Evolutionary conservation across 2,888 invertebrate species (phyloP).

Genomic region (Acleris literana): DNA sequence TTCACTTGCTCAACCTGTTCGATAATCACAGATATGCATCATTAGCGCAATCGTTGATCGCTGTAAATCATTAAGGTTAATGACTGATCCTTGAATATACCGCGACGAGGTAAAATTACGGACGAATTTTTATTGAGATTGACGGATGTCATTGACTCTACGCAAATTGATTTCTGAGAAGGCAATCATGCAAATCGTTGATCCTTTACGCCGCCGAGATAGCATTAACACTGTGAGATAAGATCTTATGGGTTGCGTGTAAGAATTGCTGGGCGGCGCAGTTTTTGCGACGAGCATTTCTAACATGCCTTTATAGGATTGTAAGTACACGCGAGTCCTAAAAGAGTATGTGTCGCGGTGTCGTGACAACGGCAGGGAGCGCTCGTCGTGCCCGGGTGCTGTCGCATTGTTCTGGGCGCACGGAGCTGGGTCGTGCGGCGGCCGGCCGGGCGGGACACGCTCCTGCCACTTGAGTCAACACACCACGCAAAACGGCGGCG

Average conservation of each 20-base stretch:
- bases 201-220: slow-evolving; percentile 12
- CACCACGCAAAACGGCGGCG: slow-evolving; percentile 44
- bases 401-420: slow-evolving; percentile 34
- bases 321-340: slow-evolving; percentile 37
- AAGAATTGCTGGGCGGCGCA: neutral
- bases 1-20: slow-evolving; percentile 72
- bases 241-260: slow-evolving; percentile 8
- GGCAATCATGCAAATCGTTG: slow-evolving; percentile 31
- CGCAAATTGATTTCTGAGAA: slow-evolving; percentile 50
- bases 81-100: slow-evolving; percentile 42
- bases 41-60: slow-evolving; percentile 74
- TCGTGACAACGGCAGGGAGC: slow-evolving; percentile 32
- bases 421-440: slow-evolving; percentile 24
- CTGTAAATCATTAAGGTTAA: slow-evolving; percentile 56
- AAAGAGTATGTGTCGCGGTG: slow-evolving; percentile 37
- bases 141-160: slow-evolving; percentile 58
- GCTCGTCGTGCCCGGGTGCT: slow-evolving; percentile 28
- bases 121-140: slow-evolving; percentile 25
- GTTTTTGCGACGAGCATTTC: slow-evolving; percentile 21
- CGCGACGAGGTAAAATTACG: slow-evolving; percentile 22
- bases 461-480: slow-evolving; percentile 66
- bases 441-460: neutral
- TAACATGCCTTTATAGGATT: slow-evolving; percentile 32
- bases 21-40: slow-evolving; percentile 76
- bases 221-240: slow-evolving; percentile 17